Percentiles rank a stretch among this genome's conserved stretches.
phyloP scores from a whole-genome alignment of 2,113 vertebrate species.

The Narcine bancroftii region DNA sequence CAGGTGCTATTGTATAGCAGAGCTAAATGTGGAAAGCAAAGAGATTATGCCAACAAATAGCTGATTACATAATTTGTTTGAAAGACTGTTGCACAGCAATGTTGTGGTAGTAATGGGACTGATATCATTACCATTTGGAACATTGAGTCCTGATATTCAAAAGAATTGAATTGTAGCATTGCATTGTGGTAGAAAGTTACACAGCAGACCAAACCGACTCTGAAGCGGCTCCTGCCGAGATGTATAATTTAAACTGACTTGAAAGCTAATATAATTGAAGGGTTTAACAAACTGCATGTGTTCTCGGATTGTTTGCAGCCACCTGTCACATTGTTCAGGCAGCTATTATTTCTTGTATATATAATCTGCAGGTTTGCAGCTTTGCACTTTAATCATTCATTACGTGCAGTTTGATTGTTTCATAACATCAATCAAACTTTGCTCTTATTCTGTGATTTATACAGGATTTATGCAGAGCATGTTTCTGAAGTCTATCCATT shows the following conservation, averaged over 20 bases:
- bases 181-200: background rate
- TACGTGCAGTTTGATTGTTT: background rate
- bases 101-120: constrained; percentile 5
- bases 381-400: constrained; percentile 9
- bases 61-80: constrained; percentile 22
- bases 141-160: background rate
- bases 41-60: constrained; percentile 22
- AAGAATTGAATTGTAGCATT: background rate
- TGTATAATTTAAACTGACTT: constrained; percentile 26
- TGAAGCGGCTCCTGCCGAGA: background rate
- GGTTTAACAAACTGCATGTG: background rate
- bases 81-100: background rate
- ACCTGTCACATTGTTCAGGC: constrained; percentile 14
- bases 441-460: constrained; percentile 5
- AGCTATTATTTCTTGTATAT: background rate
- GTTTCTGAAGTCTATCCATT: background rate
- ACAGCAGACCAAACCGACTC: background rate
- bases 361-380: constrained; percentile 4
- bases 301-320: background rate
- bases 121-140: background rate
- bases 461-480: background rate
- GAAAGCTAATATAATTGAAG: constrained; percentile 21
- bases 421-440: background rate
- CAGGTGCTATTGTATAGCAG: background rate
- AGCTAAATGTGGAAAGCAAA: background rate